Base-by-base conservation (phyloP, 2,888 invertebrate species). In the Orchesella flavescens region DNA sequence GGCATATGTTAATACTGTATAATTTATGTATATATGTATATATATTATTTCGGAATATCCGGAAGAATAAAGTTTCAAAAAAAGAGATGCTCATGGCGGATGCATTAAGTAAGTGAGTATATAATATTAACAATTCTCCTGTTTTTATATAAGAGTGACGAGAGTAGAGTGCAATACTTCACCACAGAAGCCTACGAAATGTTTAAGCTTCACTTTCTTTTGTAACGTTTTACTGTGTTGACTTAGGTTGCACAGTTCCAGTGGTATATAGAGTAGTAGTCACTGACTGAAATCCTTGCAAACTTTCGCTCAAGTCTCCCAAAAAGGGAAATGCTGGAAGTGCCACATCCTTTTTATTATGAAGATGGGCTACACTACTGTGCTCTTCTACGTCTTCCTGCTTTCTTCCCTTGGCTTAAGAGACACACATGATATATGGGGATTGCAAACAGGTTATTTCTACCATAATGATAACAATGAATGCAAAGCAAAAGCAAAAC, bases 331-430 rank as follows among this genome's bases (percentile, higher is more conserved):
- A 44, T 43, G 9, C n/a, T 44, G 19, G 46, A 43, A 44, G 66
- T 43, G 44, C 49, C 46, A 68, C 68, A 10, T 46, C 68, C 68
- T 49, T 65, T 65, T 23, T 21, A 68, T 68, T 63, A 63, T 24
- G n/a, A 68, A 68, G 46, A 46, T 68, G 46, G 68, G 68, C 9
- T 68, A 65, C n/a, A n/a, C n/a, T n/a, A n/a, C n/a, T 15, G 49
- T n/a, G 10, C 2, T 68, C 21, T n/a, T 65, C 17, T 17, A 23
- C 34, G 44, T n/a, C 43, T 15, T 66, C 17, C 66, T 44, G 1
- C 49, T 49, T 68, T 65, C 43, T 65, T 68, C 43, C n/a, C n/a
- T 43, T 43, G 9, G 44, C 17, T 9, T 44, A 17, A 13, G 12
- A 23, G 17, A 43, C 5, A 65, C 44, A 65, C 17, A 65, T 21